Base-by-base conservation (phyloP, 1,140 invertebrate species). In the Pomacea maculata region DNA sequence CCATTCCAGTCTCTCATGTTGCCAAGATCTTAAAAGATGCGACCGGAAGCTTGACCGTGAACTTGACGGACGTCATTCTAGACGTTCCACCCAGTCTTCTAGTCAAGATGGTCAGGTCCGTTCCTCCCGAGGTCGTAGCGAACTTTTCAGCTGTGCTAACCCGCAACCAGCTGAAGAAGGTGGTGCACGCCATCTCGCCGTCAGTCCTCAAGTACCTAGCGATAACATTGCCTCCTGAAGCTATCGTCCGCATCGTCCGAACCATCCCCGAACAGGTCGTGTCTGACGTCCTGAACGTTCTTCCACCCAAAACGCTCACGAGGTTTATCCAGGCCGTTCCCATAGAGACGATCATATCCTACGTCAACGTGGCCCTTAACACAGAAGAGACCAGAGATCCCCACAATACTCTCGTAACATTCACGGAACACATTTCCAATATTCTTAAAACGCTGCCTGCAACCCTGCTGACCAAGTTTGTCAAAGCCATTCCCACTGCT, bases 401-500 rank as follows among this genome's bases (percentile, higher is more conserved):
- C 15, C 14, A 34, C 15, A 67, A 78, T 45, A n/a, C 17, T 15
- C 67, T 70, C 65, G 65, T 78, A 5, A 67, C 67, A 45, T 15
- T 67, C 52, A 78, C 77, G 1, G 45, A 78, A 67, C 68, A 68
- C 10, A n/a, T 78, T 7, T 65, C 77, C 52, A 78, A 70, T 65
- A 78, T 78, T 57, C 77, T 78, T 15, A 64, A 70, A 7, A 25
- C 77, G 19, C 21, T 78, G 12, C 77, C 65, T 15, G 67, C 63
- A 25, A 5, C 21, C 6, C 54, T 54, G 1, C 45, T 78, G 45
- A 78, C 77, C 45, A 70, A 29, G 21, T 67, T 78, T 45, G 70
- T 78, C 65, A 78, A 78, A 29, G 77, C 77, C 17, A 70, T 78
- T 54, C 77, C 77, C n/a, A 29, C 65, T 11, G 77, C 67, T 15